Evolutionary conservation across 2,113 vertebrate species (phyloP).

Genomic region (Lophotis ruficrista): DNA sequence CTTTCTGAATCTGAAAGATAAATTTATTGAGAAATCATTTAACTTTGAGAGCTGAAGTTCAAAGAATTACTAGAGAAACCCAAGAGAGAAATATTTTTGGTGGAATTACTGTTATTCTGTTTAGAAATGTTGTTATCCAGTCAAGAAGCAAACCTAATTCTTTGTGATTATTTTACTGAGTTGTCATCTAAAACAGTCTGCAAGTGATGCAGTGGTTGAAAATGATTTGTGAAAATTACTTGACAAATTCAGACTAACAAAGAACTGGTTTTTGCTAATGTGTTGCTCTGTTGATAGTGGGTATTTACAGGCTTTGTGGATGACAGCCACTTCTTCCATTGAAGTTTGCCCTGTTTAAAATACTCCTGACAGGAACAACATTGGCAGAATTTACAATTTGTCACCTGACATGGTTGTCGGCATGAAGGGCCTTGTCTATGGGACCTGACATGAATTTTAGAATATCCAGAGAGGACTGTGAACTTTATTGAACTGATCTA

Average conservation of each 20-base stretch:
- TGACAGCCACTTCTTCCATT: neutral
- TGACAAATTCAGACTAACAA: neutral
- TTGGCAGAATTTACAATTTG: conserved; percentile 4
- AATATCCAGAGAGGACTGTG: neutral
- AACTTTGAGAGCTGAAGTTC: neutral
- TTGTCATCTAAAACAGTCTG: neutral
- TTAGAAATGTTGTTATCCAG: neutral
- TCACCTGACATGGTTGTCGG: neutral
- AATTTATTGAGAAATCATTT: neutral
- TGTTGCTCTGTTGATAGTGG: neutral
- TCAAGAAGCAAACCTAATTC: neutral
- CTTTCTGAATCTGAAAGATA: neutral
- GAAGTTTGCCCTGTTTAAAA: neutral
- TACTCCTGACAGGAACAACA: neutral
- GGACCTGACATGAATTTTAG: neutral
- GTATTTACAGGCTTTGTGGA: neutral
- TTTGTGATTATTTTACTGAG: neutral
- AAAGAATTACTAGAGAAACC: neutral
- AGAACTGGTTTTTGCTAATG: neutral
- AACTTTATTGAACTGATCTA: neutral
- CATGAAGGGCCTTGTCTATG: neutral
- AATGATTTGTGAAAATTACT: neutral
- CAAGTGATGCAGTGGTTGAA: neutral
- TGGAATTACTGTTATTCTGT: neutral
- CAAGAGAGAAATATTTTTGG: neutral